Base-by-base conservation (phyloP, 2,797 vertebrate genomes). In the Serranus cabrilla region DNA sequence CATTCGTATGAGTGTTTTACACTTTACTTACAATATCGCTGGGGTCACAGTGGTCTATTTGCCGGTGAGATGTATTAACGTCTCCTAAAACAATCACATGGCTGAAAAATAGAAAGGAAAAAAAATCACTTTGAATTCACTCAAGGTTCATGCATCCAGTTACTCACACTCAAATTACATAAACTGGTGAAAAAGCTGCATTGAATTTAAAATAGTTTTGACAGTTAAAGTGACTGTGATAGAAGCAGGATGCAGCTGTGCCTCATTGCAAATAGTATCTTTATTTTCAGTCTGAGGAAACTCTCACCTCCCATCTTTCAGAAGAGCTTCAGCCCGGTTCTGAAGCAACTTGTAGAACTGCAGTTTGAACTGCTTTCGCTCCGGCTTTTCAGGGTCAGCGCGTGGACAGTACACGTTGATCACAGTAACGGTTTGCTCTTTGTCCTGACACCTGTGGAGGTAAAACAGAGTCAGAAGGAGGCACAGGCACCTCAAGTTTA, bases 371-470 rank as follows among this genome's bases (percentile, higher is more conserved):
- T 74, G 86, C 69, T 95, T 94, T 6, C 96, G 89, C 61, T 97
- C 96, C 0, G 96, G 96, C 66, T 96, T 97, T 46, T 96, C 97
- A n/a, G 96, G 96, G 86, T 97, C 96, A 1, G 94, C 97, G 1
- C 96, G 94, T 0, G 97, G 97, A 78, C 97, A 98, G 81, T 98
- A 98, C 2, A 98, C 97, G 5, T 98, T 98, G 70, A 98, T 95
- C 14, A 98, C 59, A 1, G 95, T 95, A 57, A 97, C 62, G 1
- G 83, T 95, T 85, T 93, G 89, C 40, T 93, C 92, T 76, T 92
- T 87, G 13, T 92, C 87, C 71, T 91, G 86, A 75, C 76, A 87
- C 62, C 96, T 97, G 82, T 11, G 21, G 21, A n/a, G 13, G 5
- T 0, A 55, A 66, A 34, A 39, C 12, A 61, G 20, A 60, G 12